phyloP scores from a whole-genome alignment of 2,113 vertebrate species.

The Phoenicopterus ruber region DNA sequence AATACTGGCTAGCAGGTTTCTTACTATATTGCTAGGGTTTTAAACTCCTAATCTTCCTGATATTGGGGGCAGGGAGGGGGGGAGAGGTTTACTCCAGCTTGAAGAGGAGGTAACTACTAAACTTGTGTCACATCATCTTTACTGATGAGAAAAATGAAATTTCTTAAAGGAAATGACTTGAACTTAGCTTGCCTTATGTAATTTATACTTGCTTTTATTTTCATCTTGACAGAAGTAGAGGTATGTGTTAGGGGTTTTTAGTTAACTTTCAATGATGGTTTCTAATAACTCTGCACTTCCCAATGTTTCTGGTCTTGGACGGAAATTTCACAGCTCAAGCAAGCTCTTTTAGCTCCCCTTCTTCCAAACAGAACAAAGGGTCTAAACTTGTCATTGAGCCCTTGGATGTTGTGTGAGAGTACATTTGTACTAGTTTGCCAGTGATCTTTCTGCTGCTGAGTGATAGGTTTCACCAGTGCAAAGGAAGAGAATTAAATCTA shows the following conservation, averaged over 20 bases:
- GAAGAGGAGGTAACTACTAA: not conserved
- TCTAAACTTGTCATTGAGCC: not conserved
- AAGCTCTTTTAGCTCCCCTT: not conserved
- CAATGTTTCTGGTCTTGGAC: not conserved
- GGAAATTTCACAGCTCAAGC: not conserved
- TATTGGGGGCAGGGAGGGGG: rapidly evolving
- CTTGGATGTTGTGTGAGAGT: not conserved
- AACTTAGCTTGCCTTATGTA: not conserved
- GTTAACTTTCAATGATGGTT: not conserved
- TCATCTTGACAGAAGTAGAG: not conserved
- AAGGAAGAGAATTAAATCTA: not conserved
- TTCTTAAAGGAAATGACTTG: not conserved
- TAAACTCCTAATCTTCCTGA: not conserved
- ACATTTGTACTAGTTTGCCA: not conserved
- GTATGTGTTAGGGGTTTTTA: rapidly evolving
- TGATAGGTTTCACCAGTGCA: not conserved
- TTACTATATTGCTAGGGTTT: not conserved
- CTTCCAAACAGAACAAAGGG: not conserved
- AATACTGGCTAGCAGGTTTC: not conserved
- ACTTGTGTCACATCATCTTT: not conserved
- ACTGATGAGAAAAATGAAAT: not conserved
- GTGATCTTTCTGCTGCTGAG: not conserved
- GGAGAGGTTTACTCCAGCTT: not conserved
- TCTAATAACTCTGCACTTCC: not conserved
- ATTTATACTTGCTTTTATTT: not conserved